A percentile compares a stretch with the other conserved stretches of the same genome.
Evolutionary conservation across 2,888 invertebrate genomes (phyloP).

Genomic region (Leptopilina drosophilae): DNA sequence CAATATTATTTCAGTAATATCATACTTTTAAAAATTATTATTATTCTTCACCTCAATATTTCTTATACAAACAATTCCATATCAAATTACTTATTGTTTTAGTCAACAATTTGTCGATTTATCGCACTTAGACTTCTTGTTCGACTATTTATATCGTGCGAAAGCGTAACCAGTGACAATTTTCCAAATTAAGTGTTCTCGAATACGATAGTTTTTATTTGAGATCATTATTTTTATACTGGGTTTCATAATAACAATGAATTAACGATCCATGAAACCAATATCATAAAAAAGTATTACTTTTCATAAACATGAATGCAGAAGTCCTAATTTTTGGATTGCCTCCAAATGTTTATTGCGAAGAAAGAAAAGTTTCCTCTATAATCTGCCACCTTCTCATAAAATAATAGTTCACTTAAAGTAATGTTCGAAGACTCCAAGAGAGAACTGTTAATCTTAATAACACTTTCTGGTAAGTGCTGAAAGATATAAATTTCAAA

Average conservation of each 20-base stretch:
- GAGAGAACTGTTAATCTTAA: slow-evolving; percentile 26
- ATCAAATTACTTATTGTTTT: not conserved
- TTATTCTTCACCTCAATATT: not conserved
- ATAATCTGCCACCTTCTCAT: slow-evolving; percentile 28
- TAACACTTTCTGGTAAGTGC: slow-evolving; percentile 24
- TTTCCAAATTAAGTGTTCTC: slow-evolving; percentile 24
- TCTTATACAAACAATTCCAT: not conserved
- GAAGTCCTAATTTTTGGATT: slow-evolving; percentile 14
- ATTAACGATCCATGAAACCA: slow-evolving; percentile 39
- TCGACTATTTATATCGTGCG: slow-evolving; percentile 23
- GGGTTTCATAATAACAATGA: slow-evolving; percentile 16
- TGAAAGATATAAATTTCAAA: slow-evolving; percentile 27
- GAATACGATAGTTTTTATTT: slow-evolving; percentile 30
- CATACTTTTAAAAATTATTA: not conserved
- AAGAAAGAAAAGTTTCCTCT: slow-evolving; percentile 3
- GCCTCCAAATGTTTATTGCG: slow-evolving; percentile 10
- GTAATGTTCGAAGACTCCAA: slow-evolving; percentile 23
- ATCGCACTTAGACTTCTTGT: not conserved
- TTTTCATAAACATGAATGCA: slow-evolving; percentile 30
- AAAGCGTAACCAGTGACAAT: slow-evolving; percentile 38
- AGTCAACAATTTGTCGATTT: slow-evolving; percentile 17
- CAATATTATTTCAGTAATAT: too few relatives aligned
- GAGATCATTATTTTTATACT: not conserved
- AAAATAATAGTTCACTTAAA: slow-evolving; percentile 36
- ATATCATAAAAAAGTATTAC: slow-evolving; percentile 22